Evolutionary conservation across 1,140 invertebrate genomes (phyloP).

Genomic region (Pogonus chalceus): DNA sequence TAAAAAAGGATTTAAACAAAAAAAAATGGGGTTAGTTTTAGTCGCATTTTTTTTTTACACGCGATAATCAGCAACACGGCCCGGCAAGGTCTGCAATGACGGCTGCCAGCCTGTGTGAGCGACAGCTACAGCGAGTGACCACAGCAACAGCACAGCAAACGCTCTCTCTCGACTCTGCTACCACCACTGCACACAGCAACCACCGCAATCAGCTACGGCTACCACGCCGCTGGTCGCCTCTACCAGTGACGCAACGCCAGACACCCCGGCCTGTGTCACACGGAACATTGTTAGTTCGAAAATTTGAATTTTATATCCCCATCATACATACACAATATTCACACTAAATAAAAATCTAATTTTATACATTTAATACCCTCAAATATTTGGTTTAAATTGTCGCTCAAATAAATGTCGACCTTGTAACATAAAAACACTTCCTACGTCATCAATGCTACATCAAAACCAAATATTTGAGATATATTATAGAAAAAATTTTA

Average conservation of each 20-base stretch:
- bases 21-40: not conserved
- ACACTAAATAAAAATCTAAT: not conserved
- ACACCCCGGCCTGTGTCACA: conserved; percentile 4
- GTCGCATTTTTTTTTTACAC: not conserved
- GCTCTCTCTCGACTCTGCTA: conserved; percentile 4
- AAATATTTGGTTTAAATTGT: no score
- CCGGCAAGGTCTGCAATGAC: not conserved
- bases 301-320: not conserved
- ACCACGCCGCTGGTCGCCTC: not conserved
- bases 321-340: not conserved
- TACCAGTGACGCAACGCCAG: not conserved
- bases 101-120: not conserved
- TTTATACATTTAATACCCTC: no score
- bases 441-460: no score
- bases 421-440: no score
- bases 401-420: no score
- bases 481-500: not conserved
- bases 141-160: not conserved
- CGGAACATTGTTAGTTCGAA: not conserved
- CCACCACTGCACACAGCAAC: conserved; percentile 5
- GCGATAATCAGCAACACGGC: not conserved
- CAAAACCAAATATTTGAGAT: no score
- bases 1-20: not conserved
- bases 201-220: conserved; percentile 3
- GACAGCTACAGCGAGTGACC: not conserved